Base-by-base conservation (phyloP, 2,797 vertebrate genomes). In the Chloroceryle amazona region DNA sequence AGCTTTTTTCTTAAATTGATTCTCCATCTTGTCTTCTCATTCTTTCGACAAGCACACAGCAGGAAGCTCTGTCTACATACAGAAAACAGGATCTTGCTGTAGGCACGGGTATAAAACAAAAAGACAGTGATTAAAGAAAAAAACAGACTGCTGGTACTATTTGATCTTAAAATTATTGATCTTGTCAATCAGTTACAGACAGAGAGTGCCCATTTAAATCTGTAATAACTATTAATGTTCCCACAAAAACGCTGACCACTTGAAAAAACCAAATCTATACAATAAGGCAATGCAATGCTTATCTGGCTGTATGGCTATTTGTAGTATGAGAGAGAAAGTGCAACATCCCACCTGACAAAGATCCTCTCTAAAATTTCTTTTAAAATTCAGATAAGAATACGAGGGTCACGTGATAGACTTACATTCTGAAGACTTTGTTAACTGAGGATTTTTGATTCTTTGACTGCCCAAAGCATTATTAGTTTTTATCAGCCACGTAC, bases 41-140 rank as follows among this genome's bases (percentile, higher is more conserved):
- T 98, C 99, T 98, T 96, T 90, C 97, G 73, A 97, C 98, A 98
- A 98, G 97, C 98, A 98, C 98, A 98, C 99, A 99, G 98, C 98
- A 98, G 98, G 98, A 97, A 96, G 97, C 98, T 98, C 86, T 98
- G 96, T 98, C 98, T 98, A 98, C 98, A 98, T 96, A 96, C 76
- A 94, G 97, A 98, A 98, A 98, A 98, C 98, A 99, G 95, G 97
- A 98, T 98, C 98, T 98, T 98, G 98, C 99, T 99, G 97, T 97
- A 98, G 99, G 99, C 98, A 98, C 93, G 98, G 85, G 97, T 98
- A 98, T 97, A 97, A 98, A 98, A 98, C 97, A 98, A 99, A 98
- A 98, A 97, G 95, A 81, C 91, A 97, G 95, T 91, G 89, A 98
- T 98, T 98, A 98, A 98, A 98, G 98, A 97, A 97, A 97, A 96